Evolutionary conservation across 2,888 invertebrate species (phyloP).

Genomic region (Hedychridium roseum): DNA sequence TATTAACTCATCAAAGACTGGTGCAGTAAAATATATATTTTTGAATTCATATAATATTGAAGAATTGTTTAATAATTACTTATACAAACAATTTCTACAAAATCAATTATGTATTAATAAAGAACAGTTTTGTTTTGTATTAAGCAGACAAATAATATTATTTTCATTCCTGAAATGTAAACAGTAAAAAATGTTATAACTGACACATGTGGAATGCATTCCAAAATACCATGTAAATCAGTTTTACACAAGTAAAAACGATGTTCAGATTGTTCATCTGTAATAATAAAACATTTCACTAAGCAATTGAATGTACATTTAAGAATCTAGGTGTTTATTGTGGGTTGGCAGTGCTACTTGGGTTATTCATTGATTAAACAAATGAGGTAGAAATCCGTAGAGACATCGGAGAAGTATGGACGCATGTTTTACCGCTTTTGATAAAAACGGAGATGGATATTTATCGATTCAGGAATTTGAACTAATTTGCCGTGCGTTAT

Average conservation of each 20-base stretch:
- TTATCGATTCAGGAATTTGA: slow-evolving; percentile 81
- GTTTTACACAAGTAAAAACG: no score
- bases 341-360: background rate
- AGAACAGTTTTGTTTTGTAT: no score
- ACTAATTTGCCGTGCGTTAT: slow-evolving; percentile 83
- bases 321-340: background rate
- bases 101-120: slow-evolving; percentile 6
- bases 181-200: background rate
- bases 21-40: slow-evolving; percentile 15
- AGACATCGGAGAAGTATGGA: slow-evolving; percentile 78
- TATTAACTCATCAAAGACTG: slow-evolving; percentile 79
- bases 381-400: slow-evolving; percentile 62
- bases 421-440: slow-evolving; percentile 90
- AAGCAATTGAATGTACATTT: background rate
- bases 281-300: no score
- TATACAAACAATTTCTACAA: background rate
- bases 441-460: slow-evolving; percentile 88
- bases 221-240: no score
- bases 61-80: background rate
- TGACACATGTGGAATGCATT: no score
- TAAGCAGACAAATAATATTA: no score
- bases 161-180: background rate
- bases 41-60: slow-evolving; percentile 5
- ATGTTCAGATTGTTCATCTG: no score
- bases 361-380: slow-evolving; percentile 62